phyloP scores from a whole-genome alignment of 2,113 vertebrate species.

The Marmota flaviventris region DNA sequence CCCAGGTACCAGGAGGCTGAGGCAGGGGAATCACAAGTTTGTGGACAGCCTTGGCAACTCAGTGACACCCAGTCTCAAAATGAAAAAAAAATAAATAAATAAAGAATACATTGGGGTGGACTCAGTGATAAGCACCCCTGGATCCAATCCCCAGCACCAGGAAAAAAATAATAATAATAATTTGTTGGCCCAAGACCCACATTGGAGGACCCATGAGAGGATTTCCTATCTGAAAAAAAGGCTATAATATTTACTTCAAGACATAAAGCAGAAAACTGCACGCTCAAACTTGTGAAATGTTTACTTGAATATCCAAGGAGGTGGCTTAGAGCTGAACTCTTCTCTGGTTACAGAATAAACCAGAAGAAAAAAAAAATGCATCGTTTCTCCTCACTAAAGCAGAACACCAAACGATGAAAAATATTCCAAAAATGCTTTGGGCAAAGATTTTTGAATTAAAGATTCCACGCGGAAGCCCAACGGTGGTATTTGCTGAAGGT shows the following conservation, averaged over 20 bases:
- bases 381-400: background rate
- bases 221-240: background rate
- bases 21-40: background rate
- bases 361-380: background rate
- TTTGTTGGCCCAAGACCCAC: background rate
- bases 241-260: background rate
- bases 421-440: background rate
- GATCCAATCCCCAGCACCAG: background rate
- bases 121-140: background rate
- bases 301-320: background rate
- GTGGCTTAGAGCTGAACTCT: background rate
- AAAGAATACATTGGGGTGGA: background rate
- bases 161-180: background rate
- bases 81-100: background rate
- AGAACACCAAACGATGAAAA: background rate
- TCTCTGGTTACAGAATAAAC: background rate
- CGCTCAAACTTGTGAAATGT: background rate
- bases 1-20: background rate
- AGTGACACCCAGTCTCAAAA: background rate
- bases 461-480: too few relatives aligned
- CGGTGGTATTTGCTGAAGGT: rapidly evolving
- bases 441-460: background rate
- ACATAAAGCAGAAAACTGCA: background rate
- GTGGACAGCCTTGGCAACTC: background rate
- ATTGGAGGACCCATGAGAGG: background rate